These are phyloP conservation scores for Apoderus coryli DNA, from an alignment of 2,888 invertebrate genomes.

Conservation along the genomic window DNA sequence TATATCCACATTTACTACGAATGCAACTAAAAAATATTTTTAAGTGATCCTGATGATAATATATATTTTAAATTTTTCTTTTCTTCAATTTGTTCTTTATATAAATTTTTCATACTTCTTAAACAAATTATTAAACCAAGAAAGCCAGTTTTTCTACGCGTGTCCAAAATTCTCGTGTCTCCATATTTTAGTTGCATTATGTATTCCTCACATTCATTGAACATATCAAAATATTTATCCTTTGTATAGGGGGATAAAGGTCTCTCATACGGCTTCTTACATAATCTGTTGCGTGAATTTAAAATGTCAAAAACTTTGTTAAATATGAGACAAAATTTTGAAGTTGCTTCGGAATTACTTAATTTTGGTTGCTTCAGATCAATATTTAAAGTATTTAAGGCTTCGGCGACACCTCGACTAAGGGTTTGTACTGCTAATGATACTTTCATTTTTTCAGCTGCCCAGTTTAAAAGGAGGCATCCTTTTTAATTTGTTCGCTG, in stretches of 20 bases:
- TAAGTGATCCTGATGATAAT: slow-evolving; percentile 10
- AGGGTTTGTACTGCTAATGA: slow-evolving; percentile 14
- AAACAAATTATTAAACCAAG: slow-evolving; percentile 14
- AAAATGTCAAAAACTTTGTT: slow-evolving; percentile 21
- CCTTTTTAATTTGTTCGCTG: no score
- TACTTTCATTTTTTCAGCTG: slow-evolving; percentile 16
- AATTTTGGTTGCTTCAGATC: slow-evolving; percentile 7
- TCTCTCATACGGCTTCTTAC: not conserved
- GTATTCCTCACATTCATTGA: not conserved
- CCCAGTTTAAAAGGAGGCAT: no score
- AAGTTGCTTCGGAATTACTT: slow-evolving; percentile 9
- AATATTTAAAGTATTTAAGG: slow-evolving; percentile 9
- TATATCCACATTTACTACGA: slow-evolving; percentile 13
- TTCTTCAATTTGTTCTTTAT: slow-evolving; percentile 5
- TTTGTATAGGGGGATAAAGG: not conserved
- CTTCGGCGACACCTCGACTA: slow-evolving; percentile 14
- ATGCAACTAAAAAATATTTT: slow-evolving; percentile 16
- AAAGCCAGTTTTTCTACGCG: slow-evolving; percentile 16
- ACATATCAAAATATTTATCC: not conserved
- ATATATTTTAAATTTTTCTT: no score
- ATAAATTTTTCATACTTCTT: slow-evolving; percentile 10
- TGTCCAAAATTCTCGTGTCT: slow-evolving; percentile 8
- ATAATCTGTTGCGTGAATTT: slow-evolving; percentile 13
- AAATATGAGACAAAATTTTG: slow-evolving; percentile 13
- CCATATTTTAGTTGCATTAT: not conserved